phyloP scores from a whole-genome alignment of 53 echinoderm and acorn worm genomes.

The Glandiceps talaboti region DNA sequence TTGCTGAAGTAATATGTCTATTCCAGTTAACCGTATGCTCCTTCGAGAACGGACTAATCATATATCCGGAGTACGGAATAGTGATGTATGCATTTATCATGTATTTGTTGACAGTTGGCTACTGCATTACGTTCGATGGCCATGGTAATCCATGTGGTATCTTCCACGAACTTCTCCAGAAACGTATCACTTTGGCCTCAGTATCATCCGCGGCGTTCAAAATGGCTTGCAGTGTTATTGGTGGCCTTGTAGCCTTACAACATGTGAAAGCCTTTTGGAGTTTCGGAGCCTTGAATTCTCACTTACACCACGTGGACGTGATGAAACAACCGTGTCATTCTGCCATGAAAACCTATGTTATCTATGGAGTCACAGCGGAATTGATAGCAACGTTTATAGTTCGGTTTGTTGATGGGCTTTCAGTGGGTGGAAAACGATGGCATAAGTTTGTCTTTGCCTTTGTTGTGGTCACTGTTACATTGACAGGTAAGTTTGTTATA shows the following conservation, averaged over 20 bases:
- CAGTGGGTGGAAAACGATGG: constrained; percentile 22
- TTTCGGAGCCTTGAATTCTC: constrained; percentile 29
- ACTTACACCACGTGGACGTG: constrained; percentile 14
- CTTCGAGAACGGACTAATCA: constrained; percentile 43
- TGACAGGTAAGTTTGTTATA: constrained; percentile 67
- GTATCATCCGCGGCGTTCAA: constrained; percentile 31
- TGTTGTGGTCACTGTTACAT: constrained; percentile 39
- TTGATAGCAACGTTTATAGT: constrained; percentile 31
- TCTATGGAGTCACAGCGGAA: constrained; percentile 37
- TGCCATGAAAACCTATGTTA: constrained; percentile 29
- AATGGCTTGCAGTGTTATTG: constrained; percentile 41
- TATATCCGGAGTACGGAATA: constrained; percentile 26
- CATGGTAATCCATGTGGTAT: constrained; percentile 60
- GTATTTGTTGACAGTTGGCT: constrained; percentile 38
- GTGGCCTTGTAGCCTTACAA: constrained; percentile 44
- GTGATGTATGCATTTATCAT: constrained; percentile 38
- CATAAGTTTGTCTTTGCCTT: constrained; percentile 47
- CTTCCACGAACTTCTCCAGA: constrained; percentile 42
- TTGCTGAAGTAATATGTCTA: constrained; percentile 38
- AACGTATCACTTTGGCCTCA: constrained; percentile 17
- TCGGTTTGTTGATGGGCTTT: constrained; percentile 41
- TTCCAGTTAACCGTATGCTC: constrained; percentile 51
- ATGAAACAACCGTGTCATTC: constrained; percentile 31
- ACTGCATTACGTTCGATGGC: constrained; percentile 53
- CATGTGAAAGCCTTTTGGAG: constrained; percentile 60